Conservation (phyloP, 2,797 vertebrate species). For the Garrulus glandarius region DNA sequence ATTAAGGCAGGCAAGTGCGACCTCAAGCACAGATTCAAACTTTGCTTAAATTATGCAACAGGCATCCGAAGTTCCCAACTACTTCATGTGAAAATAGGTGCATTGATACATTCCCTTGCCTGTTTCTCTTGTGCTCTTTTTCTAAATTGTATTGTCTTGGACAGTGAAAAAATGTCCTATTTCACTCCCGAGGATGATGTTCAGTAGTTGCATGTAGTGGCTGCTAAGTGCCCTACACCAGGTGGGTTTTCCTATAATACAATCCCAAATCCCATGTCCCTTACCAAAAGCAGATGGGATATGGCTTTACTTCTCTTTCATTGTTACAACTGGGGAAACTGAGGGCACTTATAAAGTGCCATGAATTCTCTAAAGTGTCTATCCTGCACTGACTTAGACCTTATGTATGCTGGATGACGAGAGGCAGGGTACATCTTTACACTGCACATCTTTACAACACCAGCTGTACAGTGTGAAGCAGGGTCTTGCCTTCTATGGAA, state of each 20-base stretch:
- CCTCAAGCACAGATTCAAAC: background rate
- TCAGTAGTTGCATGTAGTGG: fast-evolving
- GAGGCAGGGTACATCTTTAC: background rate
- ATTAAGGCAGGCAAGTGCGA: background rate
- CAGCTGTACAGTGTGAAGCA: background rate
- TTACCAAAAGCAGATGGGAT: background rate
- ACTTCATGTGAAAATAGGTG: background rate
- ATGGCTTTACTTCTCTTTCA: background rate
- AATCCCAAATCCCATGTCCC: background rate
- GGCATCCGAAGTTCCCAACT: background rate
- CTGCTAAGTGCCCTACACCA: background rate
- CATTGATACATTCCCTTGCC: fast-evolving
- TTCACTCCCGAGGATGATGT: background rate
- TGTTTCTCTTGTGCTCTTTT: background rate
- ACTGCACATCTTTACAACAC: background rate
- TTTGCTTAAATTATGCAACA: background rate
- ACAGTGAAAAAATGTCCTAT: background rate
- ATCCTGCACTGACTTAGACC: background rate
- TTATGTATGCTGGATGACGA: background rate
- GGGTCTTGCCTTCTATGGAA: background rate
- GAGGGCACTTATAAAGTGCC: background rate
- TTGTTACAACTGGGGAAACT: background rate
- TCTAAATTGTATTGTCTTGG: background rate
- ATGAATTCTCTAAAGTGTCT: background rate
- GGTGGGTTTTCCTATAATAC: background rate